phyloP scores from a whole-genome alignment of 2,113 vertebrate genomes.

The Uria lomvia region DNA sequence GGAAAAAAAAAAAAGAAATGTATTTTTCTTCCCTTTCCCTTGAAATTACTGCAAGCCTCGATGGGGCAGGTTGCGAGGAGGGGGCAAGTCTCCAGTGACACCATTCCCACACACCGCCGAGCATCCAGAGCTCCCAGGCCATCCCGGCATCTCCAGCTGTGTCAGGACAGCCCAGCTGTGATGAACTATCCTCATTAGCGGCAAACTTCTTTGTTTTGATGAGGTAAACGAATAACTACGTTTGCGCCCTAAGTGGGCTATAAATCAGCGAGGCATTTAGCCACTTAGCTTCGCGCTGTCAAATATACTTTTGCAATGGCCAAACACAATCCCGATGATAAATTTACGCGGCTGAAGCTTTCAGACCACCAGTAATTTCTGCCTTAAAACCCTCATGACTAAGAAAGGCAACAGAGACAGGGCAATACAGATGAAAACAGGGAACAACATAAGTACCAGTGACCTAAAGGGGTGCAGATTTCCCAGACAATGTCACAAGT shows the following conservation, averaged over 20 bases:
- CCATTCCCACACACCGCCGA: fast-evolving
- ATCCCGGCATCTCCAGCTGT: not conserved
- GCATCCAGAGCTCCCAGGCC: not conserved
- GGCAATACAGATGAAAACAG: not conserved
- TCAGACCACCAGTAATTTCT: not conserved
- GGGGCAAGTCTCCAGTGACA: not conserved
- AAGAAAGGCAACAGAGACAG: not conserved
- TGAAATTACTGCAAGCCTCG: not conserved
- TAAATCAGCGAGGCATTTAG: slow-evolving; percentile 18
- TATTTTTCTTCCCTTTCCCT: not conserved
- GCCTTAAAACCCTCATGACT: not conserved
- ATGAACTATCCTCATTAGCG: not conserved
- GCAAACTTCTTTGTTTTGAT: slow-evolving; percentile 1
- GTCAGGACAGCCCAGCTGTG: not conserved
- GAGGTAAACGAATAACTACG: not conserved
- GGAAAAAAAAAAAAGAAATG: not conserved
- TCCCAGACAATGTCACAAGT: not conserved
- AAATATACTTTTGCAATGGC: slow-evolving; percentile 2
- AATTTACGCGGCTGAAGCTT: not conserved
- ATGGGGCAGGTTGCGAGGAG: not conserved
- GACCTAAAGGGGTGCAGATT: not conserved
- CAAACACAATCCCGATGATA: slow-evolving; percentile 7
- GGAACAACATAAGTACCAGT: not conserved
- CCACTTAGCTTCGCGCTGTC: not conserved
- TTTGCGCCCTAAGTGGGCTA: not conserved